Conservation (phyloP, 2,113 vertebrate species). For the Anas platyrhynchos region DNA sequence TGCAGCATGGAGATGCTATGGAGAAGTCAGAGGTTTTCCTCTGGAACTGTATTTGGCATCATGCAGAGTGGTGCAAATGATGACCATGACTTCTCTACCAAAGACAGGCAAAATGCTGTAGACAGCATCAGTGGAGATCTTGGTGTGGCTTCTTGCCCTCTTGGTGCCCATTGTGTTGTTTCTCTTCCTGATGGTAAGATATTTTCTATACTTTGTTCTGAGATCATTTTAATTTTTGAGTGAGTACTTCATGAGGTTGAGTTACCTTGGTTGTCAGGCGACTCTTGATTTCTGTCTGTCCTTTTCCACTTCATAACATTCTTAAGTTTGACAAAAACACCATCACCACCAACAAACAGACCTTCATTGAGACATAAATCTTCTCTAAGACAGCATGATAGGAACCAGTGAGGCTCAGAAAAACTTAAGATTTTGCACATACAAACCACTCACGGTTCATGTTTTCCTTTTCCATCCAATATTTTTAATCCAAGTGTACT, state of each 20-base stretch:
- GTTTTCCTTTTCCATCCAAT: neutral
- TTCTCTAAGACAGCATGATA: neutral
- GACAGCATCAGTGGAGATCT: neutral
- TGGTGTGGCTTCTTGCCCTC: accelerated
- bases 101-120: neutral
- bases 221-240: neutral
- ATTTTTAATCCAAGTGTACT: neutral
- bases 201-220: neutral
- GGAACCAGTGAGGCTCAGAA: neutral
- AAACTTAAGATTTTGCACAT: neutral
- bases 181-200: neutral
- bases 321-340: neutral
- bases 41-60: neutral
- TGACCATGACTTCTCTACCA: neutral
- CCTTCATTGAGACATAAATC: neutral
- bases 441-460: neutral
- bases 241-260: accelerated
- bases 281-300: neutral
- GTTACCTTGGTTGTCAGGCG: neutral
- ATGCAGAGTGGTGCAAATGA: neutral
- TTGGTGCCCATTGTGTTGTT: neutral
- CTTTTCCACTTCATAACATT: neutral
- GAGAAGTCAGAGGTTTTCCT: neutral
- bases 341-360: neutral
- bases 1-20: accelerated